phyloP scores from a whole-genome alignment of 2,797 vertebrate species.

The Sebastolobus alascanus region DNA sequence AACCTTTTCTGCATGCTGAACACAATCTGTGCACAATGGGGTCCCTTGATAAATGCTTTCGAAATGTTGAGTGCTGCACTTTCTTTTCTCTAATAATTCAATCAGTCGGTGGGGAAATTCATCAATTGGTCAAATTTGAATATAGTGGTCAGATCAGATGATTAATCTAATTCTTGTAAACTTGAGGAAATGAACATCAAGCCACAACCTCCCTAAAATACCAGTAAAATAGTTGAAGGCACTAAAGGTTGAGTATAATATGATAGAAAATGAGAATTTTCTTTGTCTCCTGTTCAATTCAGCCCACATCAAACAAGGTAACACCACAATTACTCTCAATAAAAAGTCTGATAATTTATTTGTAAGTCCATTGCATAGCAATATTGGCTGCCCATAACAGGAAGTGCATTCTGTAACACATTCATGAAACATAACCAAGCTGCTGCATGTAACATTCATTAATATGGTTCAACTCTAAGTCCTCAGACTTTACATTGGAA shows the following conservation, averaged over 20 bases:
- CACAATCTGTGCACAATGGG: background rate
- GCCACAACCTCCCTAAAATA: background rate
- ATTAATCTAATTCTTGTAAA: background rate
- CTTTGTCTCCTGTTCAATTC: background rate
- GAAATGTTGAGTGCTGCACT: background rate
- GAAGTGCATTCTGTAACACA: constrained; percentile 29
- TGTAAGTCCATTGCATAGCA: constrained; percentile 6
- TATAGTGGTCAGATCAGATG: background rate
- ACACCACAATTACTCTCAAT: background rate
- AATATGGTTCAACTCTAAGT: background rate
- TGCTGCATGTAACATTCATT: constrained; percentile 5
- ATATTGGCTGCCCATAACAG: background rate
- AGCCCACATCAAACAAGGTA: background rate
- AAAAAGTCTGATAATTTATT: constrained; percentile 43
- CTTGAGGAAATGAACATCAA: constrained; percentile 8
- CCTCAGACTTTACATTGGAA: background rate
- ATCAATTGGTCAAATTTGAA: background rate
- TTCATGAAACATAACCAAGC: constrained; percentile 5
- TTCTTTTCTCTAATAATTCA: constrained; percentile 21
- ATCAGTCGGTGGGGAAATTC: background rate
- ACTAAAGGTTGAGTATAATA: background rate
- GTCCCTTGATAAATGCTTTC: background rate
- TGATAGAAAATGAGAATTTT: background rate
- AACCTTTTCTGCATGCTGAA: background rate
- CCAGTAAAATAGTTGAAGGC: background rate